These are phyloP conservation scores for Bursaphelenchus okinawaensis DNA, from an alignment of 2,888 invertebrate genomes.

Conservation along the genomic window DNA sequence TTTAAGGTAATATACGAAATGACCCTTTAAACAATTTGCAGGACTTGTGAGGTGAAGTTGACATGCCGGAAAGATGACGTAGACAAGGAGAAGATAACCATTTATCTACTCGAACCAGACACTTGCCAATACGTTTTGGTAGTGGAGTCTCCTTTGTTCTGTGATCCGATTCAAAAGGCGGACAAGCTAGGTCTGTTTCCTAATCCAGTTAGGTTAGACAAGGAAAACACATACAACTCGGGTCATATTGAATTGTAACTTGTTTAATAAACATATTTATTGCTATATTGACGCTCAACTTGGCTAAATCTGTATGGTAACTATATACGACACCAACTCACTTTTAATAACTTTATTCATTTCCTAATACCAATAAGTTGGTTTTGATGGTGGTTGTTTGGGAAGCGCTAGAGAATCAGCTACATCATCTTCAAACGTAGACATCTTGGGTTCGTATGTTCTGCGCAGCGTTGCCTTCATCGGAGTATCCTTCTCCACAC, in stretches of 20 bases:
- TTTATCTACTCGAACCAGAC: constrained; percentile 69
- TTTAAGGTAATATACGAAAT: constrained; percentile 58
- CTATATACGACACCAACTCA: not conserved
- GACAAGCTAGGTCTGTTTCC: constrained; percentile 26
- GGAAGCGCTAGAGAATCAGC: constrained; percentile 41
- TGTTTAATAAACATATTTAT: no score
- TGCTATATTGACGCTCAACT: no score
- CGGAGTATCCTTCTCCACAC: constrained; percentile 47
- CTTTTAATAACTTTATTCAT: not conserved
- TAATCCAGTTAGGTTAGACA: not conserved
- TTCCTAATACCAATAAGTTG: constrained; percentile 33
- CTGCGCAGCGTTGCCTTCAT: constrained; percentile 39
- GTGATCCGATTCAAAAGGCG: constrained; percentile 27
- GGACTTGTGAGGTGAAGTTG: constrained; percentile 43
- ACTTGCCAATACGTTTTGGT: constrained; percentile 88
- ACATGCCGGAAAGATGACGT: constrained; percentile 19
- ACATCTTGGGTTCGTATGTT: constrained; percentile 42
- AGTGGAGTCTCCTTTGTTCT: constrained; percentile 69
- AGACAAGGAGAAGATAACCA: constrained; percentile 5
- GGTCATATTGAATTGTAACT: not conserved
- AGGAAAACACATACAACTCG: not conserved
- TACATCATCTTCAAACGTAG: constrained; percentile 52
- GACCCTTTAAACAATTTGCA: constrained; percentile 19
- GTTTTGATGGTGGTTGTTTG: constrained; percentile 20
- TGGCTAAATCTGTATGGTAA: no score